Evolutionary conservation across 2,888 invertebrate species (phyloP), one percentile per base, ranked within the genome.

Genomic region (Cheilosia grossa): DNA sequence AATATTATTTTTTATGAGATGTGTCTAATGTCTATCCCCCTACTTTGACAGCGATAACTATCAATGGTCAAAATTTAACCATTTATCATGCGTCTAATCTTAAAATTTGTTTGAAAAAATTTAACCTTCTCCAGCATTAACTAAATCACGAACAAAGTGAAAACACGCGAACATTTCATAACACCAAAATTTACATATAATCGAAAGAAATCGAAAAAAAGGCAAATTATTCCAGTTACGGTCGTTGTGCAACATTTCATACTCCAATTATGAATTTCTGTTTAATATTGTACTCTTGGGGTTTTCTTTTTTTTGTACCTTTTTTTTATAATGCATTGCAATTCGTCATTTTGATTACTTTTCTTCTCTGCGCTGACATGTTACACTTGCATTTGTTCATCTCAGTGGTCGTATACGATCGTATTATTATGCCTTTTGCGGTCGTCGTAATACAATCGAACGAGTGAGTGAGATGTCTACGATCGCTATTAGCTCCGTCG

Each of bases 311-410:
- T 47, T 37, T 30, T 59, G 51, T 64, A 13, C 15, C 44, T 10
- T 7, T 13, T 24, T 33, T 19, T 56, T 37, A 10, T 42, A 27
- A 42, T 53, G 53, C 24, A 24, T 63, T 58, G 69, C 78, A 70
- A 78, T 78, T 63, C 58, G 53, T 69, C 33, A 40, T 47, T 51
- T 67, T 67, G 30, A 53, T 54, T 17, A 54, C 37, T 51, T 75
- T 54, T 19, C 59, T 47, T 21, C 61, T 42, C 58, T 30, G 33
- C 42, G 42, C 49, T 64, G 19, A 64, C 58, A 33, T 61, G 53
- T 69, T 53, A 59, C 59, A 77, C 67, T 67, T 70, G 78, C 63
- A 70, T 78, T 63, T 47, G 49, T 54, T 70, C 63, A 63, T 69
- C 21, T 69, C 53, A 77, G 15, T 54, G 61, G 69, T 59, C 42